phyloP scores from a whole-genome alignment of 2,888 invertebrate species.

The Rhagonycha fulva region DNA sequence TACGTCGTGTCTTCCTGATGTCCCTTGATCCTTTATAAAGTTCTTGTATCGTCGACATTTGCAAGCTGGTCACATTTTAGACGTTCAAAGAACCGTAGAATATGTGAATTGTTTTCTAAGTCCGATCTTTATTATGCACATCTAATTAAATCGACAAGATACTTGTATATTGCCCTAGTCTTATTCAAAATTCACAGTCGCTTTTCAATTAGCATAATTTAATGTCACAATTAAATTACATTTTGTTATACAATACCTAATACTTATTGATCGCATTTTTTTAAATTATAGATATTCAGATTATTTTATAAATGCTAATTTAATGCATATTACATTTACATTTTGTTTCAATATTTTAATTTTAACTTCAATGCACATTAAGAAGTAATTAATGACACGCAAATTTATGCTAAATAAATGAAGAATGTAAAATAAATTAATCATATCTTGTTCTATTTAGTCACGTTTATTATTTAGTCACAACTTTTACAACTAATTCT shows the following conservation, averaged over 20 bases:
- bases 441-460: background rate
- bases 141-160: slow-evolving; percentile 35
- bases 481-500: background rate
- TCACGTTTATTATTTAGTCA: background rate
- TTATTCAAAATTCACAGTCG: slow-evolving; percentile 18
- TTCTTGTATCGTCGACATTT: slow-evolving; percentile 30
- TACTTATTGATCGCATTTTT: background rate
- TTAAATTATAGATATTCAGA: background rate
- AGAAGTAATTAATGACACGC: background rate
- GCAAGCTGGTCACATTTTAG: slow-evolving; percentile 40
- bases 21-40: slow-evolving; percentile 27
- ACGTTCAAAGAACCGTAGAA: slow-evolving; percentile 38
- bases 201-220: slow-evolving; percentile 6
- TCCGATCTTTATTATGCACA: slow-evolving; percentile 40
- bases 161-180: slow-evolving; percentile 28
- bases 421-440: background rate
- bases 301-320: background rate
- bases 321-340: background rate
- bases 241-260: background rate
- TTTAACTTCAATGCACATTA: background rate
- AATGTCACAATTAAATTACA: slow-evolving; percentile 1
- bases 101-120: slow-evolving; percentile 42
- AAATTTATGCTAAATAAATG: background rate
- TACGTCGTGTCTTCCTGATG: slow-evolving; percentile 30
- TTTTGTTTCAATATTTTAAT: background rate